Evolutionary conservation across 2,113 vertebrate genomes (phyloP), one percentile per base, ranked within the genome.

Genomic region (Oncorhynchus keta): DNA sequence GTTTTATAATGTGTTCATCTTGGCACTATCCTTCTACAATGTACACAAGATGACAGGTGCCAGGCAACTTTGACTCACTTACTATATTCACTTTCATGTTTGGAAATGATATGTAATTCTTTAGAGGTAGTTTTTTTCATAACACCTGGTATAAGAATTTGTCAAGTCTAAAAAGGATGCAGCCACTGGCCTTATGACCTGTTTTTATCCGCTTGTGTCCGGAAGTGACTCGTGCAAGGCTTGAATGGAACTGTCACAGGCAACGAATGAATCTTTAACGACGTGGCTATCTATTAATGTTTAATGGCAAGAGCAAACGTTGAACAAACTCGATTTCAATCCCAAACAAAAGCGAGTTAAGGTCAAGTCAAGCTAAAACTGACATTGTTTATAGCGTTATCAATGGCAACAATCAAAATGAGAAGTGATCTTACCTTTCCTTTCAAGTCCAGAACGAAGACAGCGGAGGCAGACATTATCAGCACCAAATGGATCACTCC

Each of bases 381-480:
- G n/a, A 48, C 30, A 5, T 14, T 66, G 51, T 13, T 3, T 4
- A 32, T 9, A 30, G 28, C 26, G 11, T 20, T 24, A 30, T 39
- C 9, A 30, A 74, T 12, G 72, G 20, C 39, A 70, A 76, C 72
- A 81, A 64, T 8, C 75, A 57, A 39, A n/a, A 7, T 12, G 3
- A 8, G 75, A 68, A 39, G 26, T 74, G 74, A 48, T 73, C 94
- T 93, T 89, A 97, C 97, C 95, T 97, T 98, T 81, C 97, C 97
- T 90, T 98, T 98, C 77, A 98, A 91, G 65, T 98, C 97, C 87
- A 98, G 82, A 81, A 98, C 92, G 83, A 96, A 98, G 51, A 98
- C 87, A 2, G 97, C 97, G 0, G 96, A 97, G 73, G 95, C 94
- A 13, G 96, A 97, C 97, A 98, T 97, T 5, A 76, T 48, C 49